These are phyloP conservation scores for Phylloscopus collybita DNA, from an alignment of 2,797 vertebrate genomes.

Conservation along the genomic window DNA sequence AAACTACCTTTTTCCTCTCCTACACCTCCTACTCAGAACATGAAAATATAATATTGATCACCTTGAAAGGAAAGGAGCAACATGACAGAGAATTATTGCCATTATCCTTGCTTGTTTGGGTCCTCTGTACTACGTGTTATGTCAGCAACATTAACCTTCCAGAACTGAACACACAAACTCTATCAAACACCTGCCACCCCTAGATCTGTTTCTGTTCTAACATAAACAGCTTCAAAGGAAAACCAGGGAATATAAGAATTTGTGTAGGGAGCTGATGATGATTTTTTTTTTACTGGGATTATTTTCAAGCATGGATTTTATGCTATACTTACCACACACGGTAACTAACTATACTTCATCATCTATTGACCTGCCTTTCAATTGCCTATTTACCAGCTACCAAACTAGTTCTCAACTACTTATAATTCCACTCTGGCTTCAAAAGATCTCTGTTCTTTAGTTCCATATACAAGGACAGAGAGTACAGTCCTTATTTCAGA, in stretches of 20 bases:
- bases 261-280: background rate
- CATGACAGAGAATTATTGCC: background rate
- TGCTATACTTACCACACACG: background rate
- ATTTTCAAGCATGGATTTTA: background rate
- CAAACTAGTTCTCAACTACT: background rate
- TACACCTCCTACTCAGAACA: background rate
- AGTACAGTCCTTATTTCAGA: background rate
- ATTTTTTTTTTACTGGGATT: background rate
- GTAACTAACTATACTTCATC: background rate
- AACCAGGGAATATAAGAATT: background rate
- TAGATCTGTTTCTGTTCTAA: background rate
- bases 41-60: background rate
- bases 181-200: background rate
- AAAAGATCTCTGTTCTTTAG: background rate
- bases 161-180: background rate
- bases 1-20: background rate
- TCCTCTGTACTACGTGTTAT: background rate
- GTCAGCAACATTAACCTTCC: background rate
- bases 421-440: background rate
- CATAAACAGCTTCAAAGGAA: background rate
- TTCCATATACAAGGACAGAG: background rate
- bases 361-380: background rate
- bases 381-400: background rate
- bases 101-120: background rate
- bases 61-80: background rate